These are phyloP conservation scores for Xestia sexstrigata DNA, from an alignment of 2,888 invertebrate genomes.

Conservation along the genomic window DNA sequence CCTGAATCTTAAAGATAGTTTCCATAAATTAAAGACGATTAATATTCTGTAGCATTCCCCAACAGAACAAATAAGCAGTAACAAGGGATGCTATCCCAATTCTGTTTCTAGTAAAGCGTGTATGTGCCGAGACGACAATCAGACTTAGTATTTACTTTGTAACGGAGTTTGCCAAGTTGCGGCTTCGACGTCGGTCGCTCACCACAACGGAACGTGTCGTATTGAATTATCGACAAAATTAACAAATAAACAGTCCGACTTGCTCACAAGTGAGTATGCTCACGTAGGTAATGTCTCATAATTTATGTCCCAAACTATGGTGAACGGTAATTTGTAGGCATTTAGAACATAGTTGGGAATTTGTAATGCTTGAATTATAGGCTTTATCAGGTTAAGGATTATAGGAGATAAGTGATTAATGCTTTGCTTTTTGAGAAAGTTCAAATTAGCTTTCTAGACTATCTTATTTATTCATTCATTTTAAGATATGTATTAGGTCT, in stretches of 20 bases:
- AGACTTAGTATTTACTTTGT: slow-evolving; percentile 72
- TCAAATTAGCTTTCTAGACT: not conserved
- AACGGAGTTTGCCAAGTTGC: slow-evolving; percentile 72
- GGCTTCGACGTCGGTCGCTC: slow-evolving; percentile 60
- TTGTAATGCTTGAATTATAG: slow-evolving; percentile 6
- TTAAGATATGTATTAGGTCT: too few relatives aligned
- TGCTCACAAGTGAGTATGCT: slow-evolving; percentile 32
- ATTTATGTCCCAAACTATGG: slow-evolving; percentile 31
- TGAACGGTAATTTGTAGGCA: slow-evolving; percentile 34
- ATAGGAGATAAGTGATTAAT: not conserved
- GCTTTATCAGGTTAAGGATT: slow-evolving; percentile 13
- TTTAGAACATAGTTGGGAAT: slow-evolving; percentile 27
- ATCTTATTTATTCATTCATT: not conserved
- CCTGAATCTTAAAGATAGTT: not conserved
- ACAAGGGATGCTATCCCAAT: slow-evolving; percentile 43
- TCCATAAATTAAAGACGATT: slow-evolving; percentile 33
- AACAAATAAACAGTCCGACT: slow-evolving; percentile 60
- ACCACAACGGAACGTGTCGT: slow-evolving; percentile 64
- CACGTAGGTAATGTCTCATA: slow-evolving; percentile 39
- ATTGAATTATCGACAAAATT: slow-evolving; percentile 73
- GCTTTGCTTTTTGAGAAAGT: not conserved
- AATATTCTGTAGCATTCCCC: slow-evolving; percentile 27
- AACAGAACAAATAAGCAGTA: slow-evolving; percentile 33
- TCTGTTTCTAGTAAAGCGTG: slow-evolving; percentile 43
- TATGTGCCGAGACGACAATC: slow-evolving; percentile 65